A percentile compares a stretch with the other conserved stretches of the same genome.
phyloP scores from a whole-genome alignment of 2,888 invertebrate genomes.

The Heteromurus nitidus region DNA sequence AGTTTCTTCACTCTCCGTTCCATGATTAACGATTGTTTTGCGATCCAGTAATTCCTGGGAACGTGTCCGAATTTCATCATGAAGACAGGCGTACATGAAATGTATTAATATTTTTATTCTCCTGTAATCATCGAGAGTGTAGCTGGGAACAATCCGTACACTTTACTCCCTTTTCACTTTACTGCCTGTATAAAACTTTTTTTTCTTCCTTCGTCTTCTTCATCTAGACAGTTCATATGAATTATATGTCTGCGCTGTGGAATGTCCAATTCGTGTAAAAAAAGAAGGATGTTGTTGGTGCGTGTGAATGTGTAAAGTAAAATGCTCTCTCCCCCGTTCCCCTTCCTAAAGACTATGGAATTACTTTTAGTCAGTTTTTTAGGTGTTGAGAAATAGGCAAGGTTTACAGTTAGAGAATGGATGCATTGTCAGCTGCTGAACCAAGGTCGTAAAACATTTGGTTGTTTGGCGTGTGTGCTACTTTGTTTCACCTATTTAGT shows the following conservation, averaged over 20 bases:
- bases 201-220: background rate
- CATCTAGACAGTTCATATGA: background rate
- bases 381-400: background rate
- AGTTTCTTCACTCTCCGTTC: background rate
- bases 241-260: background rate
- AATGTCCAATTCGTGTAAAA: background rate
- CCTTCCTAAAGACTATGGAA: background rate
- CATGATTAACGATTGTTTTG: conserved; percentile 1
- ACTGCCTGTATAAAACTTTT: background rate
- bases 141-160: no score
- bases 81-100: background rate
- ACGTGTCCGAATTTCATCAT: background rate
- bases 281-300: background rate
- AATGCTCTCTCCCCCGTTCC: background rate
- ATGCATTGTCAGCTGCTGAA: background rate
- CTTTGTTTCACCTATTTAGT: no score
- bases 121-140: background rate
- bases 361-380: background rate
- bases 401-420: background rate
- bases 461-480: background rate
- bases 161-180: background rate
- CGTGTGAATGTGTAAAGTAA: background rate
- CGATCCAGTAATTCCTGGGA: background rate
- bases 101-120: background rate
- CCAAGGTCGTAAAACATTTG: background rate